These are phyloP conservation scores for Calidris pygmaea DNA, from an alignment of 2,113 vertebrate genomes.

Conservation along the genomic window DNA sequence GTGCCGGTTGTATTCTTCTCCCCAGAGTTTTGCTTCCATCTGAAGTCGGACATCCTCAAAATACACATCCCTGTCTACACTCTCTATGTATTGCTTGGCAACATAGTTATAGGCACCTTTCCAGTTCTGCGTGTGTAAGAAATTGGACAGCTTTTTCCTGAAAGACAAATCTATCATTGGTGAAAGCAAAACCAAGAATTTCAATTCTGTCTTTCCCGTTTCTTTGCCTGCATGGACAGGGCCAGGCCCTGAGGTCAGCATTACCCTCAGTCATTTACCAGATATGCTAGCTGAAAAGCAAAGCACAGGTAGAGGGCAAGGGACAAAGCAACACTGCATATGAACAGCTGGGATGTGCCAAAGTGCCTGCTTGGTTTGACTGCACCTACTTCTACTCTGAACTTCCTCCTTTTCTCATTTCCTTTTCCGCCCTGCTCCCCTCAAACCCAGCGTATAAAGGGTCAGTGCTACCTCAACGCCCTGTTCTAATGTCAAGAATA, in stretches of 20 bases:
- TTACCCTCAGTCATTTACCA: neutral
- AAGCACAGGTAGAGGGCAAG: neutral
- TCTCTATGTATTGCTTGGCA: slow-evolving; percentile 90
- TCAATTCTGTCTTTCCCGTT: neutral
- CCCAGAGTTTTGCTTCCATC: slow-evolving; percentile 99
- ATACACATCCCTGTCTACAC: slow-evolving; percentile 87
- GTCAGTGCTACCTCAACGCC: neutral
- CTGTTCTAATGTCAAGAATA: neutral
- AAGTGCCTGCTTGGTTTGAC: neutral
- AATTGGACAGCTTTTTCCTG: slow-evolving; percentile 97
- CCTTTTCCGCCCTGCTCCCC: neutral
- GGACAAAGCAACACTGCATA: neutral
- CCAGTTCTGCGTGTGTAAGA: slow-evolving; percentile 93
- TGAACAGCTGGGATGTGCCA: neutral
- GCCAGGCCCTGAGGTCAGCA: neutral
- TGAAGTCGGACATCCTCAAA: slow-evolving; percentile 95
- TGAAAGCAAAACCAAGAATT: neutral
- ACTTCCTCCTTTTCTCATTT: neutral
- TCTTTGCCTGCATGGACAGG: neutral
- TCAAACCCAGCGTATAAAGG: neutral
- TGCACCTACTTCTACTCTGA: neutral
- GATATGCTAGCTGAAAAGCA: neutral
- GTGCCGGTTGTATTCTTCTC: slow-evolving; percentile 95
- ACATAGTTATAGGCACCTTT: slow-evolving; percentile 95
- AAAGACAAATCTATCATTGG: neutral